Evolutionary conservation across 2,797 vertebrate genomes (phyloP), one percentile per base, ranked within the genome.

Genomic region (Gymnocypris eckloni): DNA sequence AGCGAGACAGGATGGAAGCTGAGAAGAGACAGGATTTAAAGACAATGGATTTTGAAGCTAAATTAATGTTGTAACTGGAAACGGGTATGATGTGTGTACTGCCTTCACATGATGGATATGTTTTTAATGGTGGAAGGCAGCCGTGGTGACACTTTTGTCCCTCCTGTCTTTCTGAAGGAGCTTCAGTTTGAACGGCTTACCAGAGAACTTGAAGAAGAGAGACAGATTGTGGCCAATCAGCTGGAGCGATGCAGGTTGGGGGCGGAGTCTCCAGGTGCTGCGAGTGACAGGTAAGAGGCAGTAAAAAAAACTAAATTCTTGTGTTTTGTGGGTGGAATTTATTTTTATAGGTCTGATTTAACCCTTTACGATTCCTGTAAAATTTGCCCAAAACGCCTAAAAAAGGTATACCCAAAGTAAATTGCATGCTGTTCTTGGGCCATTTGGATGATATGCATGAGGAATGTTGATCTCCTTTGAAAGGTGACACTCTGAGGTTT

Each of bases 161-260:
- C 20, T 50, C 16, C 43, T 11, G 59, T 61, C 22, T 20, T 56
- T 45, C 22, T n/a, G 7, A 73, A 99, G 98, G 98, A 99, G 92
- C 96, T 99, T 87, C 98, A 99, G 92, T 99, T 99, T 94, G 98
- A 99, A 91, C 96, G 98, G 88, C 94, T 99, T 92, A 99, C 98
- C 90, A 95, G 98, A 92, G 98, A 99, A 92, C 97, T 99, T 86
- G 98, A 99, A 93, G 98, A 98, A 43, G 98, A 99, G 89, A 97
- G 98, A 91, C 98, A 99, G 90, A 99, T 99, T 89, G 98, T 99
- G 2, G 98, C 98, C 76, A 99, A 97, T 92, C 98, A 99, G 86
- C 95, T 99, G 94, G 98, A 99, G 96, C 95, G 97, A 97, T 99
- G 98, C 97, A 99, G 99, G 92, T 96, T 99, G 90, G 98, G 97